Evolutionary conservation across 2,797 vertebrate genomes (phyloP).

Genomic region (Catamblyrhynchus diadema): DNA sequence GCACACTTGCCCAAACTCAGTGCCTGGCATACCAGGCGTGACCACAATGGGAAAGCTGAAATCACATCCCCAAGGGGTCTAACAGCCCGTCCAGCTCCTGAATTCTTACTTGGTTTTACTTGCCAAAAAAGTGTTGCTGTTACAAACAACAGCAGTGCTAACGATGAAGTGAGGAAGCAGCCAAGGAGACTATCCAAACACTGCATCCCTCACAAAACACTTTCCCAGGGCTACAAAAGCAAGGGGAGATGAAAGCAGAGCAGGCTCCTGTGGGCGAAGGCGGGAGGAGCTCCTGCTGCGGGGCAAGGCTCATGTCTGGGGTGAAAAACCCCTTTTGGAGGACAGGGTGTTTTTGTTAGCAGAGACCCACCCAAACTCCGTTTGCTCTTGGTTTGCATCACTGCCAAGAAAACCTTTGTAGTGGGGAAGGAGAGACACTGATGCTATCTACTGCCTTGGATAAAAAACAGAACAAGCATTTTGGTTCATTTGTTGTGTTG

Average conservation of each 20-base stretch:
- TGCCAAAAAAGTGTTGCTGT: conserved; percentile 14
- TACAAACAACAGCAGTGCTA: conserved; percentile 12
- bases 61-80: neutral
- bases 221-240: conserved; percentile 43
- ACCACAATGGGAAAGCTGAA: neutral
- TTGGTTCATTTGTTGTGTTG: neutral
- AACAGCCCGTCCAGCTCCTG: neutral
- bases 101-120: neutral
- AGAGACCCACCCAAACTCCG: neutral
- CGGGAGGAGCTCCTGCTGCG: neutral
- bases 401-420: neutral
- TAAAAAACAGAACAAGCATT: neutral
- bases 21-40: neutral
- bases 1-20: neutral
- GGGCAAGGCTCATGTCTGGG: neutral
- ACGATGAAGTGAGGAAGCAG: neutral
- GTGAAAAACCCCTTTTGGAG: conserved; percentile 6
- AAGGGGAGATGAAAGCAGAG: conserved; percentile 30
- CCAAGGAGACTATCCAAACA: conserved; percentile 30
- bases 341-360: neutral
- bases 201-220: neutral
- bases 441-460: neutral
- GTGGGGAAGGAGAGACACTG: neutral
- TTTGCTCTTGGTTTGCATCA: neutral
- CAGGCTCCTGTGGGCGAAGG: neutral